These are phyloP conservation scores for Atta texana DNA, from an alignment of 1,140 invertebrate genomes.

Conservation along the genomic window DNA sequence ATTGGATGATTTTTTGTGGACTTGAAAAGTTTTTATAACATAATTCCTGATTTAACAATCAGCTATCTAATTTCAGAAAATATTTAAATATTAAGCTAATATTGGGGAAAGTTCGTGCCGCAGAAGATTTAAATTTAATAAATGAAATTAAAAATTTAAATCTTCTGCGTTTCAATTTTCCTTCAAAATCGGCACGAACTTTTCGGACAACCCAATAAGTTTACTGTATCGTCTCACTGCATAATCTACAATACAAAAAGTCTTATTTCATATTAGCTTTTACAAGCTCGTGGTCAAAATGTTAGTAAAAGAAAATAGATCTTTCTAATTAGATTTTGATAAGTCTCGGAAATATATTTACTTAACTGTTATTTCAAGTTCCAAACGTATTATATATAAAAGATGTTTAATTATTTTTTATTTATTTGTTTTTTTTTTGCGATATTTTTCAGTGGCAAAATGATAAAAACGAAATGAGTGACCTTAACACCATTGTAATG, in stretches of 20 bases:
- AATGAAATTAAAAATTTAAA: no score
- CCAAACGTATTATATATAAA: background rate
- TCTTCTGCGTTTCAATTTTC: no score
- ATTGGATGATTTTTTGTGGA: background rate
- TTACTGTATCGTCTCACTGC: background rate
- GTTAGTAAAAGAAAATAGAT: background rate
- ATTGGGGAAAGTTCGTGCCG: background rate
- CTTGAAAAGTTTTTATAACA: background rate
- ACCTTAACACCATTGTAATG: slow-evolving; percentile 68
- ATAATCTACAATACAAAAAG: background rate
- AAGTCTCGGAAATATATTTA: slow-evolving; percentile 1
- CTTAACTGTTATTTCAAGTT: background rate
- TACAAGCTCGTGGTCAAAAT: background rate
- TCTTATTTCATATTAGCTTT: background rate
- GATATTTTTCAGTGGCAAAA: slow-evolving; percentile 66
- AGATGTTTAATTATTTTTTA: background rate
- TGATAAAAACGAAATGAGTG: slow-evolving; percentile 71
- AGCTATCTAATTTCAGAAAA: slow-evolving; percentile 3
- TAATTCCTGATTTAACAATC: background rate
- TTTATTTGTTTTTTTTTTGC: background rate
- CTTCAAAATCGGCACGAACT: no score
- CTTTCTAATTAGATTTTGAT: slow-evolving; percentile 9
- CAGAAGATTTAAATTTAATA: no score
- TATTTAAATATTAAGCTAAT: background rate
- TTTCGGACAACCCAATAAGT: background rate